A percentile compares a stretch with the other conserved stretches of the same genome.
These are phyloP conservation scores for Augiades crinisus DNA, from an alignment of 2,888 invertebrate species.

Conservation along the genomic window DNA sequence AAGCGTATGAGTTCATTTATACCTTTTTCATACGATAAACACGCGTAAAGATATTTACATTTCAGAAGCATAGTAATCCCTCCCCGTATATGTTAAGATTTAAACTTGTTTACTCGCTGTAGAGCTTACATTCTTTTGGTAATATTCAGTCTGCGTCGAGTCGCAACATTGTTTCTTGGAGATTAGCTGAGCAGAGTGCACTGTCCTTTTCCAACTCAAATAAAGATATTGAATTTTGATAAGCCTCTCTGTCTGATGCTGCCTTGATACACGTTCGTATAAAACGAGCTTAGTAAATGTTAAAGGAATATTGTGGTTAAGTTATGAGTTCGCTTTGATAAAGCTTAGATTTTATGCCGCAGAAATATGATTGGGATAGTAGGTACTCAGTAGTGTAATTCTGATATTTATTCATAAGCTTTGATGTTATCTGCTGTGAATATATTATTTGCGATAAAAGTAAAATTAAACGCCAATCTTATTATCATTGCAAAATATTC, in stretches of 20 bases:
- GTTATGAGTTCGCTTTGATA: constrained; percentile 22
- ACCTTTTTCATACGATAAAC: constrained; percentile 31
- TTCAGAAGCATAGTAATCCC: background rate
- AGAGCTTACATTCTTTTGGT: constrained; percentile 34
- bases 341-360: constrained; percentile 20
- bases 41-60: constrained; percentile 35
- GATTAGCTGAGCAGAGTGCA: constrained; percentile 66
- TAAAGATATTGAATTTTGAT: constrained; percentile 78
- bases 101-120: constrained; percentile 4
- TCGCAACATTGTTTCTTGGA: constrained; percentile 72
- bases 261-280: constrained; percentile 5
- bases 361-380: background rate
- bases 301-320: constrained; percentile 23
- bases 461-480: too few species aligned
- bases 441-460: too few species aligned
- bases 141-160: constrained; percentile 59
- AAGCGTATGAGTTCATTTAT: constrained; percentile 31
- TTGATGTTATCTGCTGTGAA: too few species aligned
- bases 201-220: constrained; percentile 70
- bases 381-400: too few species aligned
- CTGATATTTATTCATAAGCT: too few species aligned
- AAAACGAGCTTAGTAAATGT: constrained; percentile 24
- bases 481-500: too few species aligned
- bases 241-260: constrained; percentile 55
- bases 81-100: constrained; percentile 13